These are phyloP conservation scores for Tuberolachnus salignus DNA, from an alignment of 2,888 invertebrate genomes.

Conservation along the genomic window DNA sequence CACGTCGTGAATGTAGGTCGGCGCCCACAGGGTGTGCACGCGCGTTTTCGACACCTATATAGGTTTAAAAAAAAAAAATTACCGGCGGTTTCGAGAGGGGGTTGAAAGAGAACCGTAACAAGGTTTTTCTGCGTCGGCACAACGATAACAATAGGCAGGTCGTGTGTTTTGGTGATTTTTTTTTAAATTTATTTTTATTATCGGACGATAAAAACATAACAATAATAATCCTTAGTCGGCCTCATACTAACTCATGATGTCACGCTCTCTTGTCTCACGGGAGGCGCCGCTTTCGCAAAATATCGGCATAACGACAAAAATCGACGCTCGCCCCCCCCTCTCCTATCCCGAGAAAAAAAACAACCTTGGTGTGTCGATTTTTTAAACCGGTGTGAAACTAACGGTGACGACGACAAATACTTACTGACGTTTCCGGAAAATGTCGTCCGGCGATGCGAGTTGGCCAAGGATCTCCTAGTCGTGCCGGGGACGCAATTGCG, in stretches of 20 bases:
- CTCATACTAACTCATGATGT: background rate
- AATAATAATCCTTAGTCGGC: background rate
- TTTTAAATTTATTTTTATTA: background rate
- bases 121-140: background rate
- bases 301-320: too few species aligned
- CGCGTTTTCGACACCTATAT: background rate
- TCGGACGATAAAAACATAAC: background rate
- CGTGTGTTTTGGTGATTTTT: too few species aligned
- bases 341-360: background rate
- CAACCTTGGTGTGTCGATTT: conserved; percentile 1
- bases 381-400: background rate
- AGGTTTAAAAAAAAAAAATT: background rate
- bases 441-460: too few species aligned
- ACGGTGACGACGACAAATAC: background rate
- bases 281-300: too few species aligned
- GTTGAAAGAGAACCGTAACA: background rate
- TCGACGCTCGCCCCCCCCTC: background rate
- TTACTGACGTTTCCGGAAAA: conserved; percentile 1
- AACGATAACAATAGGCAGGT: background rate
- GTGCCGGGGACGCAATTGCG: background rate
- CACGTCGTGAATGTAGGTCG: conserved; percentile 25
- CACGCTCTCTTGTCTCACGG: too few species aligned
- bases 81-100: background rate
- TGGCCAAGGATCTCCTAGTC: background rate
- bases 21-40: conserved; percentile 20